Percentiles rank a stretch among this genome's conserved stretches.
Conservation (phyloP, 2,113 vertebrate genomes). For the Chrysemys picta region DNA sequence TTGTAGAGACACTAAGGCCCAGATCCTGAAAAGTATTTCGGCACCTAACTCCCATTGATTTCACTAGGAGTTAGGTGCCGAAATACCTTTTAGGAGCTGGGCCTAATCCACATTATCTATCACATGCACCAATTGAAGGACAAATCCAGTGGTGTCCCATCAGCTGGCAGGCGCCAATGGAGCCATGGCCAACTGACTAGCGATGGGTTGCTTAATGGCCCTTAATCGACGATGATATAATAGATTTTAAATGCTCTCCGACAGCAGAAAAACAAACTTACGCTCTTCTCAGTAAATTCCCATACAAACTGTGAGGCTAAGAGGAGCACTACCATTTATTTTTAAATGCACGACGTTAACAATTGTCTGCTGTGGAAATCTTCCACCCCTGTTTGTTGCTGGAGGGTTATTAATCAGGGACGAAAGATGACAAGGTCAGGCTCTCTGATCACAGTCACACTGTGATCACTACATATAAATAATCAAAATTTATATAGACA, state of each 20-base stretch:
- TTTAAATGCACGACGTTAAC: neutral
- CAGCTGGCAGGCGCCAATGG: neutral
- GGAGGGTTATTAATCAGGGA: neutral
- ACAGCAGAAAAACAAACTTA: neutral
- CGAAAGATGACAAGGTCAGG: neutral
- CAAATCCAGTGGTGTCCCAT: neutral
- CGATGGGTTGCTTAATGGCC: neutral
- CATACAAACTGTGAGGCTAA: neutral
- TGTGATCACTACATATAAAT: neutral
- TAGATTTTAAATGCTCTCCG: neutral
- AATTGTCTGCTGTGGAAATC: neutral
- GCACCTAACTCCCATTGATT: neutral
- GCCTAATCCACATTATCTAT: neutral
- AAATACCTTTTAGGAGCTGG: neutral
- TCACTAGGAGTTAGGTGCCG: neutral
- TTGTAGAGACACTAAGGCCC: neutral
- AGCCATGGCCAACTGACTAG: neutral
- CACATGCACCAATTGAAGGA: neutral
- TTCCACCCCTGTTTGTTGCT: neutral
- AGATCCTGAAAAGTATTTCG: no score
- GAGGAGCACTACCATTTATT: neutral
- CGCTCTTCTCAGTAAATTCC: neutral
- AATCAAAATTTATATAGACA: neutral
- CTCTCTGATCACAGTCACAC: neutral
- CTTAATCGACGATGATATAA: neutral